These are phyloP conservation scores for Aphis craccivora DNA, from an alignment of 1,140 invertebrate genomes.

Conservation along the genomic window DNA sequence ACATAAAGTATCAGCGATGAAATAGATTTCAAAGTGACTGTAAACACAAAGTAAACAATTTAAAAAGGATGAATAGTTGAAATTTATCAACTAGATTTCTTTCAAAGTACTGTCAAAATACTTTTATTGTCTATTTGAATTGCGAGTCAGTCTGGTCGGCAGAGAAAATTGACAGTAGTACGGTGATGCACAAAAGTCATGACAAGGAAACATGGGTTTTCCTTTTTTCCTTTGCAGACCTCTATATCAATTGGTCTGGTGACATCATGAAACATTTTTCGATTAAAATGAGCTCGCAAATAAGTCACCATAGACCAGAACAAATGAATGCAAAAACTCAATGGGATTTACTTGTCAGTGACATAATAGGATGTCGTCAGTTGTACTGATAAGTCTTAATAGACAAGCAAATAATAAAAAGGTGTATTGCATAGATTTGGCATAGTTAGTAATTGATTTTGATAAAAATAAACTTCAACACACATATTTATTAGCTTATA, in stretches of 20 bases:
- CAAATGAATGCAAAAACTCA: neutral
- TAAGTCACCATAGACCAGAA: neutral
- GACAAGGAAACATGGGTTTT: constrained; percentile 2
- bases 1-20: neutral
- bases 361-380: neutral
- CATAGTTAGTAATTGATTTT: neutral
- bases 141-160: neutral
- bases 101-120: neutral
- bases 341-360: neutral
- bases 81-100: constrained; percentile 8
- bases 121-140: neutral
- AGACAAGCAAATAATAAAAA: neutral
- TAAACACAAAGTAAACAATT: neutral
- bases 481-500: neutral
- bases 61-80: neutral
- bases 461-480: neutral
- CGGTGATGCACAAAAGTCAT: neutral
- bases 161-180: neutral
- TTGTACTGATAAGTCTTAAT: neutral
- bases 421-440: neutral
- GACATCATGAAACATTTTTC: constrained; percentile 13
- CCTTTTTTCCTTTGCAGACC: neutral
- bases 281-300: neutral
- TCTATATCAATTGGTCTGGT: neutral
- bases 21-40: neutral